Evolutionary conservation across 2,888 invertebrate species (phyloP), one percentile per base, ranked within the genome.

Genomic region (Tachina grossa): DNA sequence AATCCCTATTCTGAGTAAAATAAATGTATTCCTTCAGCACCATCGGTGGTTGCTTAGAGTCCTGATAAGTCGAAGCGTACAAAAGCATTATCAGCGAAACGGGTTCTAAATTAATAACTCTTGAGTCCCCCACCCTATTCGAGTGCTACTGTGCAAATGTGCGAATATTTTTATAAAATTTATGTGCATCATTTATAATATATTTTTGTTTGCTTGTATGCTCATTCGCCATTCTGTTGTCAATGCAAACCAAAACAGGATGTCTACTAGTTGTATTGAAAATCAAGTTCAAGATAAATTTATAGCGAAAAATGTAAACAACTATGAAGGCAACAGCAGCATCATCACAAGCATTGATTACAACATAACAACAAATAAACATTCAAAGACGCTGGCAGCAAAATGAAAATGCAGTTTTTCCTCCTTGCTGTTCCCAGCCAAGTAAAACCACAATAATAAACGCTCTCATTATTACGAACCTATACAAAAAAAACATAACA

Each of bases 211-310:
- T 13, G 16, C 4, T 53, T n/a, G 39, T 16, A 9, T 16, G 14
- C 10, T 11, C 6, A n/a, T 39, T 59, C 13, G 10, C 0, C 55
- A 16, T 45, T 13, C 63, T 22, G 22, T 31, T 57, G 39, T 19
- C 11, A 10, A 3, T 55, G 31, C 31, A 39, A 59, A 72, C 9
- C 16, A 43, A 59, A 72, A 74, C 61, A 68, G 9, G 14, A 71
- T 63, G 39, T 53, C 45, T 45, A 31, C 6, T 31, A 6, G 31
- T 31, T 31, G 47, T 66, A 14, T 55, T 11, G 41, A 71, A 66
- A 51, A 72, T 80, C 80, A 80, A 80, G 80, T 80, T 80, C 80
- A 80, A 74, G 45, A 74, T 57, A 61, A 78, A 78, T 53, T 51
- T 19, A 65, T 19, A 66, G 71, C 41, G 47, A 53, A 31, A 31